Conservation (phyloP, 1,140 invertebrate genomes). For the Frieseomelitta varia region DNA sequence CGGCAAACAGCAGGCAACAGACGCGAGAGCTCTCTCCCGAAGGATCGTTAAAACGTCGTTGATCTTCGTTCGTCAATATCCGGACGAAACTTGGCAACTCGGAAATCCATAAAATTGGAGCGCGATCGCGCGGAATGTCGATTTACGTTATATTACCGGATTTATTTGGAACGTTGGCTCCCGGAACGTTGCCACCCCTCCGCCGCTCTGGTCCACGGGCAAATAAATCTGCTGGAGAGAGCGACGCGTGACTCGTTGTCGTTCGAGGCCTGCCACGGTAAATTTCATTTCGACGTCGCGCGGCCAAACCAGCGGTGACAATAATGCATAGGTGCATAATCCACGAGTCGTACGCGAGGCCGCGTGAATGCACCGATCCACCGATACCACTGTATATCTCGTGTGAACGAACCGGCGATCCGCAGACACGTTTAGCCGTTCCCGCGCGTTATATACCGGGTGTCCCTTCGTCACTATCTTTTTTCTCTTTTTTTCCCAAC, state of each 20-base stretch:
- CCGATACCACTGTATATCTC: slow-evolving; percentile 24
- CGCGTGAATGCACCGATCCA: slow-evolving; percentile 36
- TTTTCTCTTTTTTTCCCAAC: background rate
- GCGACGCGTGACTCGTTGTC: slow-evolving; percentile 40
- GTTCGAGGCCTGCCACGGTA: slow-evolving; percentile 38
- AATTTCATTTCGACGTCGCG: slow-evolving; percentile 58
- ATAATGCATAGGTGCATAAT: slow-evolving; percentile 55
- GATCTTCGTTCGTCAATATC: background rate
- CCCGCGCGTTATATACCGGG: background rate
- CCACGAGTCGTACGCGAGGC: slow-evolving; percentile 9
- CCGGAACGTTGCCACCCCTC: background rate
- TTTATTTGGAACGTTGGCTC: slow-evolving; percentile 28
- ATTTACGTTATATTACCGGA: slow-evolving; percentile 32
- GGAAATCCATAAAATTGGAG: background rate
- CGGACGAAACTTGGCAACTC: background rate
- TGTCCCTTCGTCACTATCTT: background rate
- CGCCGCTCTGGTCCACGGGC: background rate
- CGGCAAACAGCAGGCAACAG: background rate
- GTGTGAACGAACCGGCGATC: slow-evolving; percentile 17
- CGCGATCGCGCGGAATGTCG: background rate
- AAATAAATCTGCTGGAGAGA: slow-evolving; percentile 32
- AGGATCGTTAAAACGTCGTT: background rate
- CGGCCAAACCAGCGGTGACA: slow-evolving; percentile 40
- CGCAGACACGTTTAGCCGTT: background rate
- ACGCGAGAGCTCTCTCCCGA: background rate